Evolutionary conservation across 2,888 invertebrate genomes (phyloP).

Genomic region (Halictus ligatus): DNA sequence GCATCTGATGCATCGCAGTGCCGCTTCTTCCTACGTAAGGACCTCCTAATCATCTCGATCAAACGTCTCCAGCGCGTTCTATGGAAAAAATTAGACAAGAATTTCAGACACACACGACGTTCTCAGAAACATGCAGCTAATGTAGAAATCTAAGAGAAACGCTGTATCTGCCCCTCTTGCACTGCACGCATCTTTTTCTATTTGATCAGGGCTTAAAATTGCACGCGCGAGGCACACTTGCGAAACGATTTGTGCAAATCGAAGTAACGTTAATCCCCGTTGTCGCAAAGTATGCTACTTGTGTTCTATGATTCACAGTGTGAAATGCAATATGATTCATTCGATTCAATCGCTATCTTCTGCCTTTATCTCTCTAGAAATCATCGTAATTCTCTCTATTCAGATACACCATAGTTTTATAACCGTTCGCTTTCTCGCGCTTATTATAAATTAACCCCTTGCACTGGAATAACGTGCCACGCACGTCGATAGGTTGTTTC

Average conservation of each 20-base stretch:
- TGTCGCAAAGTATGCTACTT: neutral
- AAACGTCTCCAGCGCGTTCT: slow-evolving; percentile 7
- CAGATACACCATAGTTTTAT: neutral
- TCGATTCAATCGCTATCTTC: neutral
- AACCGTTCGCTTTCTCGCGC: neutral
- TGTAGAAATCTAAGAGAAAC: neutral
- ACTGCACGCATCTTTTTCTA: no score
- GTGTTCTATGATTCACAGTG: neutral
- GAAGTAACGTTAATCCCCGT: neutral
- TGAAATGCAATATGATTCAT: neutral
- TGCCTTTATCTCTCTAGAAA: neutral
- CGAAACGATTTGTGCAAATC: neutral
- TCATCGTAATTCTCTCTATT: neutral
- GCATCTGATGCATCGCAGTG: neutral
- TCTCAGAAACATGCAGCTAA: neutral
- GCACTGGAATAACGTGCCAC: no score
- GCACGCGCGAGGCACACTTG: neutral
- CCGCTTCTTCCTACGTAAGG: neutral
- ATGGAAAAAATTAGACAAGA: neutral
- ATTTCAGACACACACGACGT: neutral
- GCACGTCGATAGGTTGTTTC: no score
- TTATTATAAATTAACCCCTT: no score
- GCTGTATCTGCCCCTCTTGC: neutral
- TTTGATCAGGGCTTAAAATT: neutral
- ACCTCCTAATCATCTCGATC: neutral